A percentile compares a stretch with the other conserved stretches of the same genome.
These are phyloP conservation scores for Drosophila subobscura DNA, from an alignment of 1,140 invertebrate genomes.

Conservation along the genomic window DNA sequence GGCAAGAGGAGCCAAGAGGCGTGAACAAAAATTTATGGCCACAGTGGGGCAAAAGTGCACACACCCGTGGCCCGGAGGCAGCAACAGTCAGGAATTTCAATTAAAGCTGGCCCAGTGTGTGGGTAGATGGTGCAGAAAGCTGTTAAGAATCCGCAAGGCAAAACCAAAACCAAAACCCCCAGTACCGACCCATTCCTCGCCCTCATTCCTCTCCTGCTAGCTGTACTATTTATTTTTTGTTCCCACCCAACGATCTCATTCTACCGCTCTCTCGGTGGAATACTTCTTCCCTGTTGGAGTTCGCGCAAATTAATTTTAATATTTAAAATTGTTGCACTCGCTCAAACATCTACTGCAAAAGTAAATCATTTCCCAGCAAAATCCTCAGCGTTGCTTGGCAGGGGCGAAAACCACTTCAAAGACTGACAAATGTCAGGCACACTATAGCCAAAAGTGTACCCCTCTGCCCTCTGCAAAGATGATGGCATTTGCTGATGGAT, in stretches of 20 bases:
- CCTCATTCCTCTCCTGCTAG: background rate
- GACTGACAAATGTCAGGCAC: conserved; percentile 13
- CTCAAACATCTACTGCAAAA: conserved; percentile 33
- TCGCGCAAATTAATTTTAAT: conserved; percentile 46
- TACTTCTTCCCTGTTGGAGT: background rate
- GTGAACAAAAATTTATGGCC: conserved; percentile 47
- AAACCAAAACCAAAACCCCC: conserved; percentile 1
- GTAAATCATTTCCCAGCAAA: conserved; percentile 47
- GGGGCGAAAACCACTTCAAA: no score
- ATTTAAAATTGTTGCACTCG: conserved; percentile 58
- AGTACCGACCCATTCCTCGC: background rate
- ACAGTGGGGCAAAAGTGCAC: conserved; percentile 22
- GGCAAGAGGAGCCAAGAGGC: conserved; percentile 4
- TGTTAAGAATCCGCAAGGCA: conserved; percentile 2
- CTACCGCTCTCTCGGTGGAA: background rate
- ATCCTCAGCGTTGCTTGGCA: conserved; percentile 1
- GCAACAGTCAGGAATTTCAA: conserved; percentile 51
- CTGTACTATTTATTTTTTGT: conserved; percentile 14
- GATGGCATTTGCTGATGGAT: conserved; percentile 4
- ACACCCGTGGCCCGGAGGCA: conserved; percentile 20
- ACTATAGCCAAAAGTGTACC: conserved; percentile 10
- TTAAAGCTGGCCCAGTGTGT: conserved; percentile 26
- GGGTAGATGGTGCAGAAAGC: background rate
- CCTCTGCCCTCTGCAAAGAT: no score
- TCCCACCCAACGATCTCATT: background rate